Percentiles rank a stretch among this genome's conserved stretches.
phyloP scores from a whole-genome alignment of 2,888 invertebrate genomes.

The Tachystola acroxantha region DNA sequence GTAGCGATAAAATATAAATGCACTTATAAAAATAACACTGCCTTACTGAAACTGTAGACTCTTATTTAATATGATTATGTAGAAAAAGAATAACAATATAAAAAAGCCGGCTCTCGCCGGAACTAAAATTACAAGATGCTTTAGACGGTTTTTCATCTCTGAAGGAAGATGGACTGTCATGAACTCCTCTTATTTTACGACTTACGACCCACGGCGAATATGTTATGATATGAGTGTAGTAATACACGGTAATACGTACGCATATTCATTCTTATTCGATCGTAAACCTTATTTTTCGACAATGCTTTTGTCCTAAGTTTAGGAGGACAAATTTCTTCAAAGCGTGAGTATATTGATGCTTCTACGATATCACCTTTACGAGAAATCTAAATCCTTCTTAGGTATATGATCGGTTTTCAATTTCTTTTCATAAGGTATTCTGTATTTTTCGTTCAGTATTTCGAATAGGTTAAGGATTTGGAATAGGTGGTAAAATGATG shows the following conservation, averaged over 20 bases:
- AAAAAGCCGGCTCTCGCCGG: too few relatives aligned
- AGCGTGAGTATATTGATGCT: conserved; percentile 1
- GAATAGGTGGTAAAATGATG: not conserved
- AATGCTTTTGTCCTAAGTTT: conserved; percentile 4
- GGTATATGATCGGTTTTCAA: not conserved
- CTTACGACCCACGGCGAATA: conserved; percentile 5
- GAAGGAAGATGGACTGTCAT: not conserved
- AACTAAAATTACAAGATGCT: too few relatives aligned
- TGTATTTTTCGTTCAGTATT: not conserved
- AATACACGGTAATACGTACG: conserved; percentile 7
- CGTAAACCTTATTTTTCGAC: conserved; percentile 8
- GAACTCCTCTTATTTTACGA: conserved; percentile 14
- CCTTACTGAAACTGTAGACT: not conserved
- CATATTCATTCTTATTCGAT: conserved; percentile 5
- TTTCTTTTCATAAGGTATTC: not conserved
- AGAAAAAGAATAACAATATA: too few relatives aligned
- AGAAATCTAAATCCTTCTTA: not conserved
- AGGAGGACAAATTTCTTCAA: conserved; percentile 4
- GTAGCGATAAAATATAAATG: not conserved
- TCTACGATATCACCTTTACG: conserved; percentile 2
- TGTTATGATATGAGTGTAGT: conserved; percentile 5
- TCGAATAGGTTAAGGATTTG: not conserved
- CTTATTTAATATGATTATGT: too few relatives aligned
- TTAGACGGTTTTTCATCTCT: conserved; percentile 3
- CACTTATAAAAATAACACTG: not conserved